These are phyloP conservation scores for Cydia strobilella DNA, from an alignment of 1,140 invertebrate genomes.

Conservation along the genomic window DNA sequence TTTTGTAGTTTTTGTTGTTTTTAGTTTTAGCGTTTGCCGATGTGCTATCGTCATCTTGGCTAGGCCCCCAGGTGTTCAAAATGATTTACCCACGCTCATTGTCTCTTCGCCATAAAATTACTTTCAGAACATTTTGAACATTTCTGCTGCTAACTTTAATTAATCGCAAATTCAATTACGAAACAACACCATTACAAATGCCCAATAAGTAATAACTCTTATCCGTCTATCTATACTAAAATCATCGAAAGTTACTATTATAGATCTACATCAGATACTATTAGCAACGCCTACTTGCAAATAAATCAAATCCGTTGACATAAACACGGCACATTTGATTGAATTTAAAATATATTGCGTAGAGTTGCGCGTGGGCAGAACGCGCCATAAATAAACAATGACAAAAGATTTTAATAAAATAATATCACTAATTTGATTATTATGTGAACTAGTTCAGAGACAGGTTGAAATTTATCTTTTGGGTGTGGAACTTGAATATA, in stretches of 20 bases:
- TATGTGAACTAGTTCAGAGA: slow-evolving; percentile 12
- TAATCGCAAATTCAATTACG: neutral
- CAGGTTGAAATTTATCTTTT: slow-evolving; percentile 11
- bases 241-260: neutral
- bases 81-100: no score
- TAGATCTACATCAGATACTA: neutral
- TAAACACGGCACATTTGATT: slow-evolving; percentile 6
- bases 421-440: slow-evolving; percentile 9
- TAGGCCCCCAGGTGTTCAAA: no score
- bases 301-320: slow-evolving; percentile 11
- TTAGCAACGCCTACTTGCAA: neutral
- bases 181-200: neutral
- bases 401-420: slow-evolving; percentile 4
- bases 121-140: no score
- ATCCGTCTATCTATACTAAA: neutral
- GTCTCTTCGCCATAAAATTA: no score
- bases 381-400: neutral
- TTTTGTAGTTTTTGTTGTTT: no score
- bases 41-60: no score
- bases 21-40: no score
- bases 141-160: no score
- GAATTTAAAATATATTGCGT: slow-evolving; percentile 9
- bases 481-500: neutral
- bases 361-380: neutral
- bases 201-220: neutral